phyloP scores from a whole-genome alignment of 1,140 invertebrate species.

The Augochlora pura region DNA sequence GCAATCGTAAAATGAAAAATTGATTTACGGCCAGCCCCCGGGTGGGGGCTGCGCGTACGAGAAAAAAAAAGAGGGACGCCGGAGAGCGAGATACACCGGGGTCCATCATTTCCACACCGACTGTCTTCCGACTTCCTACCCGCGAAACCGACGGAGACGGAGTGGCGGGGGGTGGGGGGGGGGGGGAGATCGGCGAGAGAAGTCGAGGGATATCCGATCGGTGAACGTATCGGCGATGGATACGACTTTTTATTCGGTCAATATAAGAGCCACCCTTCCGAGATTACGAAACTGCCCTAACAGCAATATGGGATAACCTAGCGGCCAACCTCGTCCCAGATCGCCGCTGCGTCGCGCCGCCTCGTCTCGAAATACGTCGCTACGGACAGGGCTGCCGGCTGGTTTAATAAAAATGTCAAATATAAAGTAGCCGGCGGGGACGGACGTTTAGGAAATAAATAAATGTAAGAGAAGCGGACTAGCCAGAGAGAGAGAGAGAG shows the following conservation, averaged over 20 bases:
- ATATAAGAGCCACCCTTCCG: conserved; percentile 59
- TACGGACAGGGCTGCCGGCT: conserved; percentile 55
- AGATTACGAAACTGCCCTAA: conserved; percentile 75
- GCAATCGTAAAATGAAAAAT: conserved; percentile 58
- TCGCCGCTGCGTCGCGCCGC: conserved; percentile 26
- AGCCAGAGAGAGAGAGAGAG: conserved; percentile 15
- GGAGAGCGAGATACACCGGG: not conserved
- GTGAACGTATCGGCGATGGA: conserved; percentile 56
- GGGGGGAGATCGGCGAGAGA: conserved; percentile 2
- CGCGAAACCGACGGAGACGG: not conserved
- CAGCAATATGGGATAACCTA: conserved; percentile 66
- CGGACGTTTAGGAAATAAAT: conserved; percentile 79
- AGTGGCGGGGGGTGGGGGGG: not conserved
- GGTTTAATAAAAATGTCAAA: conserved; percentile 81
- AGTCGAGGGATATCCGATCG: conserved; percentile 44
- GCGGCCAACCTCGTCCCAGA: conserved; percentile 7
- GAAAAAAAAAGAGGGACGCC: conserved; percentile 2
- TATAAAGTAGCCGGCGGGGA: conserved; percentile 79
- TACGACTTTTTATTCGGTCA: conserved; percentile 67
- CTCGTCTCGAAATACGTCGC: conserved; percentile 48
- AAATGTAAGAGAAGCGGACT: conserved; percentile 73
- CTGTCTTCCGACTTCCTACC: conserved; percentile 7
- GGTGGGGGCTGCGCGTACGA: not conserved
- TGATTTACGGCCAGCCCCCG: conserved; percentile 42
- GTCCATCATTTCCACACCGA: conserved; percentile 6